A percentile compares a stretch with the other conserved stretches of the same genome.
phyloP scores from a whole-genome alignment of 2,888 invertebrate species.

The Lasioglossum vierecki region DNA sequence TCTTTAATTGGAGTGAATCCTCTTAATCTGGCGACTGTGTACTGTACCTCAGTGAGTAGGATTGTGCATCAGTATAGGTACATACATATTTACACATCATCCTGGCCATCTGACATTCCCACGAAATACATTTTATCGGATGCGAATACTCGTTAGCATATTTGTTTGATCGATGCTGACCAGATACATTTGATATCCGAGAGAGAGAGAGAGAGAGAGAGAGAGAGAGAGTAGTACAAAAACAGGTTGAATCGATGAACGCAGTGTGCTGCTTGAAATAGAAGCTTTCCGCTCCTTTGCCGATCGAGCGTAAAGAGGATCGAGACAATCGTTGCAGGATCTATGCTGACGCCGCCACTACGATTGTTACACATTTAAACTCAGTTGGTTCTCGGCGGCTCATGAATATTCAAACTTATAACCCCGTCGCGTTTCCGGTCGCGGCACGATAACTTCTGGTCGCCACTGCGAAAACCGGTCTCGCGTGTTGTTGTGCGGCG shows the following conservation, averaged over 20 bases:
- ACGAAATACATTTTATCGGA: neutral
- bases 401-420: conserved; percentile 48
- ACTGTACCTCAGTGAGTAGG: neutral
- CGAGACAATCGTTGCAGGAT: neutral
- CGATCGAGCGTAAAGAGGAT: neutral
- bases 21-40: no score
- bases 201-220: no score
- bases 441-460: conserved; percentile 21
- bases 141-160: neutral
- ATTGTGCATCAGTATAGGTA: neutral
- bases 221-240: neutral
- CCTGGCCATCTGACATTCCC: neutral
- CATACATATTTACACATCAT: neutral
- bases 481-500: conserved; percentile 26
- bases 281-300: neutral
- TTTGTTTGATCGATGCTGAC: neutral
- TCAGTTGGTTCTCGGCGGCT: neutral
- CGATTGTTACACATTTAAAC: conserved; percentile 14
- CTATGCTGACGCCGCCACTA: neutral
- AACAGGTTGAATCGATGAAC: neutral
- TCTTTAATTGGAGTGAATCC: no score
- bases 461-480: conserved; percentile 9
- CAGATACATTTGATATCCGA: neutral
- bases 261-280: neutral
- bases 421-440: conserved; percentile 23